These are phyloP conservation scores for Lumbricus terrestris DNA, from an alignment of 2,888 invertebrate species.

Conservation along the genomic window DNA sequence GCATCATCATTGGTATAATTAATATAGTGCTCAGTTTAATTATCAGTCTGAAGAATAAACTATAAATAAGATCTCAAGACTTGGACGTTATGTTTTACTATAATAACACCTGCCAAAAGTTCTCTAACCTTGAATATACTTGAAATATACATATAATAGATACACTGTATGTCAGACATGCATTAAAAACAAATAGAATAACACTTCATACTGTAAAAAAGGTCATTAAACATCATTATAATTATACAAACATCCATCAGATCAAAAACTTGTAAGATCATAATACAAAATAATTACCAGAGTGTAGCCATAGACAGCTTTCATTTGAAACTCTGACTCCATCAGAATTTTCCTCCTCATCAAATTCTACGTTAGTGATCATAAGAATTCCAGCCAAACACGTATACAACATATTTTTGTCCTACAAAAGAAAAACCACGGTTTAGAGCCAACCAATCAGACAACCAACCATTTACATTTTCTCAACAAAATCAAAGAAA, in stretches of 20 bases:
- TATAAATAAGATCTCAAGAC: not conserved
- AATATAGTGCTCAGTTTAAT: not conserved
- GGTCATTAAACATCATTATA: not conserved
- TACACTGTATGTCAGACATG: too few relatives aligned
- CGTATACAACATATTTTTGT: conserved; percentile 47
- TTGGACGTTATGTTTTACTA: not conserved
- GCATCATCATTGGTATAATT: not conserved
- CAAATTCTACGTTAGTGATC: conserved; percentile 50
- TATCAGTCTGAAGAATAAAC: not conserved
- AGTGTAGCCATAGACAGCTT: not conserved
- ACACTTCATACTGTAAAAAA: not conserved
- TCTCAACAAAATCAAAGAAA: not conserved
- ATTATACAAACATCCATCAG: not conserved
- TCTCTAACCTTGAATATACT: not conserved
- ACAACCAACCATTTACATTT: not conserved
- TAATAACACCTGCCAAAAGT: not conserved
- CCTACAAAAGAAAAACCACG: conserved; percentile 39
- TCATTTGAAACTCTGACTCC: conserved; percentile 13
- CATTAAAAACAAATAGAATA: not conserved
- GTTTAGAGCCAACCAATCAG: not conserved
- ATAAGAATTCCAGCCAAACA: conserved; percentile 49
- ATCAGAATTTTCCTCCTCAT: conserved; percentile 44
- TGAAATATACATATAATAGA: not conserved
- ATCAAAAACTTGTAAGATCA: not conserved
- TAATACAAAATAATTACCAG: not conserved